A percentile compares a stretch with the other conserved stretches of the same genome.
Conservation (phyloP, 2,888 invertebrate species). For the Phymatocera aterrima region DNA sequence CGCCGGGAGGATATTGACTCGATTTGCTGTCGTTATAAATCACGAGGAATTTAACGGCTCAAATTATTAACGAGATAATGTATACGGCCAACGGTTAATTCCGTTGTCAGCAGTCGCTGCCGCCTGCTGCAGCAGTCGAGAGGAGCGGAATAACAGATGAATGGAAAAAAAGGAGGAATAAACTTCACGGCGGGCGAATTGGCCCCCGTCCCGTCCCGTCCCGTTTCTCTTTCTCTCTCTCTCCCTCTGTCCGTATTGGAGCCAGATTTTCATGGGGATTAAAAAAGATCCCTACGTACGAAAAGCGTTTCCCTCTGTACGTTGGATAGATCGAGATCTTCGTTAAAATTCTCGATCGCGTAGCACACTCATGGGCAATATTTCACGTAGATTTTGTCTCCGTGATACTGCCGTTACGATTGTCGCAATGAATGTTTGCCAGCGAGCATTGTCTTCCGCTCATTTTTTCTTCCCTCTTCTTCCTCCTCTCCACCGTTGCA, state of each 20-base stretch:
- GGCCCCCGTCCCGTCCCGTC: not conserved
- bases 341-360: no score
- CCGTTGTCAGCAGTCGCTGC: constrained; percentile 19
- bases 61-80: constrained; percentile 32
- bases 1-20: not conserved
- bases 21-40: constrained; percentile 3
- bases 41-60: constrained; percentile 6
- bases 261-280: no score
- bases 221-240: not conserved
- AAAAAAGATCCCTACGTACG: no score
- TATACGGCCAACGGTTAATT: constrained; percentile 11
- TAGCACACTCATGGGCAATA: no score
- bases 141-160: constrained; percentile 53
- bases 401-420: no score
- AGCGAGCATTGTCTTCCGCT: no score
- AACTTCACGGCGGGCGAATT: not conserved
- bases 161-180: constrained; percentile 51
- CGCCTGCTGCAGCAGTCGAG: not conserved
- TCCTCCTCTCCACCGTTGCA: no score
- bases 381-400: no score
- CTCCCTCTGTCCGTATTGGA: not conserved
- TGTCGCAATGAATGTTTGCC: no score
- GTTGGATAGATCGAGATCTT: no score
- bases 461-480: no score
- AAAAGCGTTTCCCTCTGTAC: no score